phyloP scores from a whole-genome alignment of 2,888 invertebrate species.

The Mantis religiosa region DNA sequence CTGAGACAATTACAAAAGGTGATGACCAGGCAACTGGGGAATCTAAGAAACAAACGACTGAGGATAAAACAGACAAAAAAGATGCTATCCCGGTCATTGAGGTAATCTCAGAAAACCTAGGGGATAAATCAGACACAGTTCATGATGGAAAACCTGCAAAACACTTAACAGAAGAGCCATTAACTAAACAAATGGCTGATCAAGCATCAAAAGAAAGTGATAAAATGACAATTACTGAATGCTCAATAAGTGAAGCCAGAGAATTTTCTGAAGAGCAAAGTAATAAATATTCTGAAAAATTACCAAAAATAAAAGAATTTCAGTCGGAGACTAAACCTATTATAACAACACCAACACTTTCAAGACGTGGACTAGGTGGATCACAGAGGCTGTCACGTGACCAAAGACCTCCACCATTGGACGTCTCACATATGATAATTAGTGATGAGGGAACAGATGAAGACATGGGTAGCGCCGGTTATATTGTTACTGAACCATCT shows the following conservation, averaged over 20 bases:
- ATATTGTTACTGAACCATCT: constrained; percentile 32
- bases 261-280: background rate
- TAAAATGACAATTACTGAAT: constrained; percentile 16
- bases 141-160: no score
- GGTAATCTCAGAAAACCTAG: no score
- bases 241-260: constrained; percentile 7
- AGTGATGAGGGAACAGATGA: constrained; percentile 36
- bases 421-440: constrained; percentile 41
- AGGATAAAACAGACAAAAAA: background rate
- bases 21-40: background rate
- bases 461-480: constrained; percentile 15
- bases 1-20: background rate
- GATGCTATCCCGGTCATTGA: background rate
- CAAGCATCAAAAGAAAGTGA: constrained; percentile 30
- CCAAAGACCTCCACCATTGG: constrained; percentile 42
- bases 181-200: constrained; percentile 19
- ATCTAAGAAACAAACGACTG: background rate
- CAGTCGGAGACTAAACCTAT: constrained; percentile 34
- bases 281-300: background rate
- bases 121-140: no score
- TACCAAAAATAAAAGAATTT: constrained; percentile 19
- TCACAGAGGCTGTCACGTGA: constrained; percentile 40
- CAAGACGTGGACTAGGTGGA: constrained; percentile 39
- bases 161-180: background rate
- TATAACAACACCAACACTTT: constrained; percentile 43